phyloP scores from a whole-genome alignment of 2,888 invertebrate genomes.

The Odontothrips loti region DNA sequence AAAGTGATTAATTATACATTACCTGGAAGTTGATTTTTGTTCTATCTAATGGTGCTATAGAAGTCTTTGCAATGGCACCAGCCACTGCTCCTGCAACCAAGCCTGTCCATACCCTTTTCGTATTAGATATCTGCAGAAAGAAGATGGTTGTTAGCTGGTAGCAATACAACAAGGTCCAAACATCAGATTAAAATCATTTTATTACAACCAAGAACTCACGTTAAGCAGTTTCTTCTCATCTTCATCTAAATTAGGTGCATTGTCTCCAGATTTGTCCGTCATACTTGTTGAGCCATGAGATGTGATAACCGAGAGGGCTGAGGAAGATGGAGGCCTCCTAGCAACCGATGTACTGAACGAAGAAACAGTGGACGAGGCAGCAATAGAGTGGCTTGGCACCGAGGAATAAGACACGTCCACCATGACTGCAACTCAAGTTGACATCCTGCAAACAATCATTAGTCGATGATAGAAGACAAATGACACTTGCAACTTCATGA shows the following conservation, averaged over 20 bases:
- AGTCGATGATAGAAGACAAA: neutral
- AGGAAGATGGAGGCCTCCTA: neutral
- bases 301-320: neutral
- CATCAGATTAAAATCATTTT: neutral
- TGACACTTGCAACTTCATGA: neutral
- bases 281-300: neutral
- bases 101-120: conserved; percentile 70
- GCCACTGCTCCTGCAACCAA: conserved; percentile 88
- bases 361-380: neutral
- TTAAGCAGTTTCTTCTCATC: neutral
- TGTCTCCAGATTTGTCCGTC: neutral
- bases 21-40: conserved; percentile 98
- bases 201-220: neutral
- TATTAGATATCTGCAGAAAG: conserved; percentile 49
- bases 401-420: neutral
- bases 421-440: neutral
- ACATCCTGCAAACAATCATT: neutral
- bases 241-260: neutral
- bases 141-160: neutral
- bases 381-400: neutral
- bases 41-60: conserved; percentile 93
- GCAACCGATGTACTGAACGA: neutral
- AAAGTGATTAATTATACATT: conserved; percentile 42
- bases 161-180: neutral
- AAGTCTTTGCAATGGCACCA: conserved; percentile 91